These are phyloP conservation scores for Mycogona germanica DNA, from an alignment of 2,888 invertebrate genomes.

Conservation along the genomic window DNA sequence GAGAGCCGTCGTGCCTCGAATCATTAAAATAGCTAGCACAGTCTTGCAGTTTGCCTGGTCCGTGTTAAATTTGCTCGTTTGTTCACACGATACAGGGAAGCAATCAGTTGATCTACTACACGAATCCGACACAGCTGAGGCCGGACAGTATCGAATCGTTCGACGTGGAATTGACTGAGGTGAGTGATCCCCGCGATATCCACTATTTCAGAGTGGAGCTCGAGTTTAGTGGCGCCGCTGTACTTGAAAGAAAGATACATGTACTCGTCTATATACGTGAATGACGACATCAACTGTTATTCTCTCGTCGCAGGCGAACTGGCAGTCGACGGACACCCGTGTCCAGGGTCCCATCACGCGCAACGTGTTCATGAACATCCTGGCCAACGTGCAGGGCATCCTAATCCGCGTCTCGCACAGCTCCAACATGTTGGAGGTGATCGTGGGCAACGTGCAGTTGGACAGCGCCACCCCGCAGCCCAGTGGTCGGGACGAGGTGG, in stretches of 20 bases:
- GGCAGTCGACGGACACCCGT: constrained; percentile 27
- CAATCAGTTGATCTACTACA: background rate
- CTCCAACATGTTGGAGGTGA: constrained; percentile 47
- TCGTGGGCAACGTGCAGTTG: constrained; percentile 71
- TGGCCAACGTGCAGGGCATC: constrained; percentile 69
- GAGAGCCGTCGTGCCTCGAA: no score
- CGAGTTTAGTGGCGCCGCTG: no score
- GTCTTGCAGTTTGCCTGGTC: background rate
- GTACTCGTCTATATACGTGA: constrained; percentile 21
- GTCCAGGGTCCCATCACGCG: constrained; percentile 43
- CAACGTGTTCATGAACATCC: constrained; percentile 67
- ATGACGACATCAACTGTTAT: constrained; percentile 17
- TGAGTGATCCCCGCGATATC: no score
- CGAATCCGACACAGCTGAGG: background rate
- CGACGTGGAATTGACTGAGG: constrained; percentile 13
- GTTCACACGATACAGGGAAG: constrained; percentile 4
- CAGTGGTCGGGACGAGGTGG: constrained; percentile 61
- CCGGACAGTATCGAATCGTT: background rate
- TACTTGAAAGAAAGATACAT: background rate
- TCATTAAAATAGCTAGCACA: no score
- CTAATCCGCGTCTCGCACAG: constrained; percentile 66
- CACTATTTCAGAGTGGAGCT: no score
- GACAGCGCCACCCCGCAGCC: constrained; percentile 63
- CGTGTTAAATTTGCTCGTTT: background rate
- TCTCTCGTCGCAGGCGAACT: constrained; percentile 24